Base-by-base conservation (phyloP, 2,888 invertebrate genomes). In the Caenorhabditis sp. region DNA sequence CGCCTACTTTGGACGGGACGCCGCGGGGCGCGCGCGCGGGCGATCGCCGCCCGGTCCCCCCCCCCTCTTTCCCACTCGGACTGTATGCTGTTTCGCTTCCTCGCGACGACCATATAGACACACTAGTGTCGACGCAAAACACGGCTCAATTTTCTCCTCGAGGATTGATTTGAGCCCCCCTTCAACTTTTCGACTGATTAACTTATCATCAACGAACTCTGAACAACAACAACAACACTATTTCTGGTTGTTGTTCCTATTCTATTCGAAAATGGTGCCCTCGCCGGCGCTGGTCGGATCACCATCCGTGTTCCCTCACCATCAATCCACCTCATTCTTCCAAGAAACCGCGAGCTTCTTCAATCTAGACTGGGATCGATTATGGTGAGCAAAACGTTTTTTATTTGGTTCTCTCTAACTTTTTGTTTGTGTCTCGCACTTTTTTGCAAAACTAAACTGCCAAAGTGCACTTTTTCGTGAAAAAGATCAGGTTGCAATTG, bases 291-390 rank as follows among this genome's bases (percentile, higher is more conserved):
- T 71, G n/a, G 71, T 74, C 30, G 63, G 72, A 35, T 62, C 80
- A 20, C 80, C 80, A 11, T 75, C 80, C 0, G 70, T 78, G 3
- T 80, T 78, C 58, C 80, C 80, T 22, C 78, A 78, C 56, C 78
- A 78, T 73, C 78, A 78, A 43, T 68, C 73, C 15, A 73, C 72
- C 9, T 78, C 78, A 26, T 78, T 78, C 35, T 73, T 78, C 52
- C 73, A 78, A 68, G 78, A 73, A 24, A 73, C 78, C 59, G 66
- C 78, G 7, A 78, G 63, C 26, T 78, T 78, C 53, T 73, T 78
- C 55, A 73, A 73, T 66, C 59, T 63, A 20, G 70, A 78, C 39
- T 78, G 78, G 78, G 72, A 73, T 6, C 46, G 78, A 53, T 48
- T 73, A 58, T 78, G 78, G 78, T 78, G 43, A 72, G 63, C n/a